phyloP scores from a whole-genome alignment of 2,113 vertebrate genomes.

The Onychorhynchus coronatus region DNA sequence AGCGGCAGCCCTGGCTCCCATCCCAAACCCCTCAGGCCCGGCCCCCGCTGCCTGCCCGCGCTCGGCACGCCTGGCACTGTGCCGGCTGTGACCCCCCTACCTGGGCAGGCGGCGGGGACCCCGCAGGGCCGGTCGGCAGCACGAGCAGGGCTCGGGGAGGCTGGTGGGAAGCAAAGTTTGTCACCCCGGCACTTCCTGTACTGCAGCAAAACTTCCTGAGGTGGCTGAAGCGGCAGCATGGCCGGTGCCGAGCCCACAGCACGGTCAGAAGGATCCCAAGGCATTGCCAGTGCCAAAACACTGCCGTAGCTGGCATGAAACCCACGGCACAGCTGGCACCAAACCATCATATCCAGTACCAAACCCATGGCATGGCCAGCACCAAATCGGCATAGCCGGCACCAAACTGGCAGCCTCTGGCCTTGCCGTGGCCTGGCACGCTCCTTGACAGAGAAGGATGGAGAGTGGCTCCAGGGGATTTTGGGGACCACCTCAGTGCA shows the following conservation, averaged over 20 bases:
- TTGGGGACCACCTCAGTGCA: neutral
- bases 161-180: neutral
- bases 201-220: constrained; percentile 4
- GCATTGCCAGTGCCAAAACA: neutral
- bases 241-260: neutral
- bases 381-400: neutral
- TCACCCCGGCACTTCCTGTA: neutral
- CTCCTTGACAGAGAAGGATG: neutral
- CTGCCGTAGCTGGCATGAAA: neutral
- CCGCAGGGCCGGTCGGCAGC: neutral
- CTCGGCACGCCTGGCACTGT: neutral
- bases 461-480: neutral
- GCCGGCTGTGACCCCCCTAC: neutral
- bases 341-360: neutral
- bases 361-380: neutral
- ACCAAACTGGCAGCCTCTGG: neutral
- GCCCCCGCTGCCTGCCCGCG: neutral
- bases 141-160: neutral
- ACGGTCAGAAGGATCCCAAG: neutral
- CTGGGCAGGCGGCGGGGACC: neutral
- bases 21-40: neutral
- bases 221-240: neutral
- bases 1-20: neutral
- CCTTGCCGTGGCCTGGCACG: no score
- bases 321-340: neutral